Base-by-base conservation (phyloP, 1,140 invertebrate genomes). In the Eumeta japonica region DNA sequence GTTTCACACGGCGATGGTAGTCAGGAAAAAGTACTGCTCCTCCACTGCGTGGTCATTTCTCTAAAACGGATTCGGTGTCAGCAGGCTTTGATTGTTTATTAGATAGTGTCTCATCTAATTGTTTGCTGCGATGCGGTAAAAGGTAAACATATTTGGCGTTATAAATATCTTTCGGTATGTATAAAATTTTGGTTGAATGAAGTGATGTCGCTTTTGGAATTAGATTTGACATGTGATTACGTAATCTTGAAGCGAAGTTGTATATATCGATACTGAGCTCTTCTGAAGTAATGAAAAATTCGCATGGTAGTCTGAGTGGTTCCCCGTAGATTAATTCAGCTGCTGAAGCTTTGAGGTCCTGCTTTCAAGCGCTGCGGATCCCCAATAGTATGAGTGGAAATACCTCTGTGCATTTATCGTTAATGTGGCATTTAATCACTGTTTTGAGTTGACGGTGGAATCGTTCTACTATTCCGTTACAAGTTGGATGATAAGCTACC, bases 351-450 rank as follows among this genome's bases (percentile, higher is more conserved):
- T 29, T 20, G 2, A 46, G 16, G 15, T 62, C 48, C 11, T 48
- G 37, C 11, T 50, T 50, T 2, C 30, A 31, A 2, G 43, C 37
- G 3, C 45, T 37, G 1, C 58, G 41, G 0, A 66, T 15, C 2
- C 57, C 60, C 2, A 70, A 41, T 0, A 74, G 32, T 4, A 71
- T 53, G 2, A 44, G 33, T 1, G 62, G 62, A 2, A 73, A 40
- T 1, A 14, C 15, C 5, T 50, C 35, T 7, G 37, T 40, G 58
- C 65, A 71, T 1, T 38, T 11, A 14, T 12, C 37, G 9, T 35
- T 38, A 7, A 41, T n/a, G 27, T 45, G 37, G 14, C 50, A 56
- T 28, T 30, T 52, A n/a, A 61, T 52, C 2, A 55, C 46, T 7
- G 45, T 41, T 43, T 70, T 67, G 10, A 68, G 35, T n/a, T n/a